phyloP scores from a whole-genome alignment of 2,888 invertebrate genomes.

The Orthonevra nobilis region DNA sequence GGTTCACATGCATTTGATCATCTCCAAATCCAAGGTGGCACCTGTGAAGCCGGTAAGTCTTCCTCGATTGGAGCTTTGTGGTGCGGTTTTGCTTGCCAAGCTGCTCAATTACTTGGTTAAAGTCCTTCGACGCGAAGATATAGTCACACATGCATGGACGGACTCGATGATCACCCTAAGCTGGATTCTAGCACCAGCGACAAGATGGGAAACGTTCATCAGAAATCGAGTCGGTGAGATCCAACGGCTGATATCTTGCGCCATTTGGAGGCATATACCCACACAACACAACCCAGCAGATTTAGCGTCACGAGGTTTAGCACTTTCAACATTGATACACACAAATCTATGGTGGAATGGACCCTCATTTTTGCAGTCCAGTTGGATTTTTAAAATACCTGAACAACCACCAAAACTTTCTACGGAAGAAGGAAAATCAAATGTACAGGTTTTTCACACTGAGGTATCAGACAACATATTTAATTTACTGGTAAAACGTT shows the following conservation, averaged over 20 bases:
- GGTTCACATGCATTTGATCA: conserved; percentile 3
- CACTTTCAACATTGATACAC: background rate
- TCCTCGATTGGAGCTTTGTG: conserved; percentile 18
- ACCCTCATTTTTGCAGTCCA: background rate
- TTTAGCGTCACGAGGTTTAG: background rate
- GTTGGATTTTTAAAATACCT: background rate
- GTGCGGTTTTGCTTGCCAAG: conserved; percentile 19
- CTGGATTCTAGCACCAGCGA: background rate
- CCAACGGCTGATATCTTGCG: background rate
- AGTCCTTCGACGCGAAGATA: background rate
- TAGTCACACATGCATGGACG: background rate
- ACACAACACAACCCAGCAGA: background rate
- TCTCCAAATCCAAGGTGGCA: conserved; percentile 17
- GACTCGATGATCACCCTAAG: conserved; percentile 4
- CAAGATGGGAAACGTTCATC: conserved; percentile 13
- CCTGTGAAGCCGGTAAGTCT: conserved; percentile 16
- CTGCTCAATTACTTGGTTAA: background rate
- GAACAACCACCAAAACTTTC: too few relatives aligned
- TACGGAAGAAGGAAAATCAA: background rate
- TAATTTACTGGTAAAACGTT: background rate
- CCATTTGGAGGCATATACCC: background rate
- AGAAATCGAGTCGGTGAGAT: conserved; percentile 15
- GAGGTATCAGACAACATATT: background rate
- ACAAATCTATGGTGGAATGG: conserved; percentile 1
- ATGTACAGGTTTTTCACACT: background rate